Base-by-base conservation (phyloP, 2,113 vertebrate genomes). In the Protobothrops flavoviridis region DNA sequence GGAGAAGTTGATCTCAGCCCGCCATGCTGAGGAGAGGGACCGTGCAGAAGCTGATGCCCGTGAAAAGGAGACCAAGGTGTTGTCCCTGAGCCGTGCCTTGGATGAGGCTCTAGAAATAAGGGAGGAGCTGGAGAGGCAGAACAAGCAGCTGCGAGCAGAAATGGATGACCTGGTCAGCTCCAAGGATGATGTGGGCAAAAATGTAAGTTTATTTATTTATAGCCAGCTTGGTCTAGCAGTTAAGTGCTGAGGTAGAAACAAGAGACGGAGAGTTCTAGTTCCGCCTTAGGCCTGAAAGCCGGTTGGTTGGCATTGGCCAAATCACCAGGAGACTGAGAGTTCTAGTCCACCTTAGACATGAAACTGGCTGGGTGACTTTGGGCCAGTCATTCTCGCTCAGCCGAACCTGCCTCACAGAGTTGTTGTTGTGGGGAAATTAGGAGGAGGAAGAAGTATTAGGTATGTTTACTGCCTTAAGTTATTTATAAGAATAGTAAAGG, bases 111-210 rank as follows among this genome's bases (percentile, higher is more conserved):
- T 98, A 57, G 98, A 99, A 33, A 97, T 98, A 4, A 97, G 97
- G 4, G 98, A 98, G 52, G 99, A 99, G 96, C 96, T 99, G 6
- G 99, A 99, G 95, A 97, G 98, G 90, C 94, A 97, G 96, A 99
- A 98, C 97, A 99, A 98, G 92, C 98, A 98, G 56, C 98, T 99
- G 20, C 97, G 99, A 29, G 92, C 97, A 0, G 98, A 99, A 95
- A 98, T 99, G 98, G 98, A 99, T 59, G 98, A 98, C 12, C 97
- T 99, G 5, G 98, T 99, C 48, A 99, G 98, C 94, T 98, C 98
- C 95, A 98, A 99, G 96, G 99, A 99, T 0, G 99, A 99, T 2
- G 98, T 99, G 1, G 98, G 99, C 95, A 99, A 99, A 96, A 99
- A 97, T 0, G 99, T 99, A 97, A 96, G 98, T 55, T 21, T 81